A percentile compares a stretch with the other conserved stretches of the same genome.
phyloP scores from a whole-genome alignment of 2,797 vertebrate species.

The Lates japonicus region DNA sequence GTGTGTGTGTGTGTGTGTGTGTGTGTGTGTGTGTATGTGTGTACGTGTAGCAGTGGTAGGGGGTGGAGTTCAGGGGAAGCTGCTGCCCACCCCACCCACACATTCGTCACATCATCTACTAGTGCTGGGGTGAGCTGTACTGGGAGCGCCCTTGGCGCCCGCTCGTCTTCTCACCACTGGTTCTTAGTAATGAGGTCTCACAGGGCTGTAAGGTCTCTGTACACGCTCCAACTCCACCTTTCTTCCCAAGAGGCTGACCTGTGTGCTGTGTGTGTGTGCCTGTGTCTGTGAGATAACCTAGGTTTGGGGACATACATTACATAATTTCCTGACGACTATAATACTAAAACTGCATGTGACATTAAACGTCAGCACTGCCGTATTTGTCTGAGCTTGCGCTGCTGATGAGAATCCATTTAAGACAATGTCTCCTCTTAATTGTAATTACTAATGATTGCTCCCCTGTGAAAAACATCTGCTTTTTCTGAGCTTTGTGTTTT shows the following conservation, averaged over 20 bases:
- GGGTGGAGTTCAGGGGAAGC: slow-evolving; percentile 67
- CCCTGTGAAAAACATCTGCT: neutral
- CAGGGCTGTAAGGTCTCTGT: slow-evolving; percentile 60
- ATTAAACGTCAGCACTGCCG: slow-evolving; percentile 1
- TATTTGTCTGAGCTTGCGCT: neutral
- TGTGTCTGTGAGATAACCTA: slow-evolving; percentile 49
- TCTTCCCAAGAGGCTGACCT: slow-evolving; percentile 52
- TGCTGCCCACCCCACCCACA: slow-evolving; percentile 45
- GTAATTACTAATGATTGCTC: neutral
- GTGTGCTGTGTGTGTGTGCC: slow-evolving; percentile 33
- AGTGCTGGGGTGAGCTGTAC: slow-evolving; percentile 70
- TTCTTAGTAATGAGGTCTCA: slow-evolving; percentile 84
- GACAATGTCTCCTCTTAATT: neutral
- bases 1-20: slow-evolving; percentile 53
- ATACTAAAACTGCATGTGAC: slow-evolving; percentile 24
- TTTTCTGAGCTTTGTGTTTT: no score
- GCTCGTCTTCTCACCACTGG: slow-evolving; percentile 83
- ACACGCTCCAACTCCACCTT: slow-evolving; percentile 57
- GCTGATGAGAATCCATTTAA: neutral
- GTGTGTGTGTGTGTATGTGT: slow-evolving; percentile 15
- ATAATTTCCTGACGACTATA: slow-evolving; percentile 43
- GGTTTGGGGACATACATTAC: slow-evolving; percentile 37
- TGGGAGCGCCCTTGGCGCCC: no score
- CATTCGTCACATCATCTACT: slow-evolving; percentile 66
- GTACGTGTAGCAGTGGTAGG: slow-evolving; percentile 14